A percentile compares a stretch with the other conserved stretches of the same genome.
These are phyloP conservation scores for Crossaster papposus DNA, from an alignment of 53 echinoderm and acorn worm species.

Conservation along the genomic window DNA sequence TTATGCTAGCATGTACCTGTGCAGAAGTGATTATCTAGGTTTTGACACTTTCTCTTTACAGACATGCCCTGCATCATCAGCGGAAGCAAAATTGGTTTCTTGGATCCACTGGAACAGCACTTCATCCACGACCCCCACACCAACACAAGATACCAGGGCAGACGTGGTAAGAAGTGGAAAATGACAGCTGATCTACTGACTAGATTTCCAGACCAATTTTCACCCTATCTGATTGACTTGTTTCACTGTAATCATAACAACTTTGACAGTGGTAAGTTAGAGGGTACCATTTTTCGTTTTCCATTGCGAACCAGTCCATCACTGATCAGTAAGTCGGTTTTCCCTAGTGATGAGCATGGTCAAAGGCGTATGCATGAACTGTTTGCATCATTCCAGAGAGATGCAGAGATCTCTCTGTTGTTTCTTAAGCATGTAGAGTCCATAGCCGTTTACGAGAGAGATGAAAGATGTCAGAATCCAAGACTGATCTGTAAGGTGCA, in stretches of 20 bases:
- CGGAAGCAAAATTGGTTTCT: conserved; percentile 60
- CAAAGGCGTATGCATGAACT: conserved; percentile 57
- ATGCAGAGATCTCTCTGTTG: conserved; percentile 73
- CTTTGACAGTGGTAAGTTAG: conserved; percentile 50
- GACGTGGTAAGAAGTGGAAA: conserved; percentile 41
- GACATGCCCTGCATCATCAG: conserved; percentile 82
- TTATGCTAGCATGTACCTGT: background rate
- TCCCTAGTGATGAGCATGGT: conserved; percentile 43
- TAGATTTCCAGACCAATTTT: conserved; percentile 70
- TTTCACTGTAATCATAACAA: conserved; percentile 5
- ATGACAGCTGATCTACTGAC: conserved; percentile 24
- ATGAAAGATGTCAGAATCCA: background rate
- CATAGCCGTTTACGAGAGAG: conserved; percentile 53
- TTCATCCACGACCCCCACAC: conserved; percentile 51
- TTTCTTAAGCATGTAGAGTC: conserved; percentile 81
- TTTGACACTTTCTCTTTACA: conserved; percentile 22
- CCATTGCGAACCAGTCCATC: conserved; percentile 69
- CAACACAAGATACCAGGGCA: conserved; percentile 18
- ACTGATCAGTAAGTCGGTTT: conserved; percentile 63
- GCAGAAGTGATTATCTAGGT: background rate
- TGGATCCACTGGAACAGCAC: conserved; percentile 72
- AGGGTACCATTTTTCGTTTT: conserved; percentile 89
- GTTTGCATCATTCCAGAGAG: conserved; percentile 69
- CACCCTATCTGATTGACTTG: conserved; percentile 58
- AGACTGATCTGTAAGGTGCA: conserved; percentile 30